Conservation (phyloP, 2,888 invertebrate species). For the Encarsia formosa region DNA sequence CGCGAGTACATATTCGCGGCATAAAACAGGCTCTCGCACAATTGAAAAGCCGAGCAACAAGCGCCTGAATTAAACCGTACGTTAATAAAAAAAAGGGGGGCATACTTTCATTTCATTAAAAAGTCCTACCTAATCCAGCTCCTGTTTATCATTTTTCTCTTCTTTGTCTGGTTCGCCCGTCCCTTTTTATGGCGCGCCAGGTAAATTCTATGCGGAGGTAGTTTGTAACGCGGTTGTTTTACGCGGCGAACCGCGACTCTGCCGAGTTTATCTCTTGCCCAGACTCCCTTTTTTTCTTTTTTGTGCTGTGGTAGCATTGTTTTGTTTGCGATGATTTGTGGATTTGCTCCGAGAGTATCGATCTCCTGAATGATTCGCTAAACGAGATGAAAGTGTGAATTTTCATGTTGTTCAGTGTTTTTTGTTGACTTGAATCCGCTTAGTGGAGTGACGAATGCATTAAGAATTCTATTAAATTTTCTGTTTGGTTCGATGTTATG, state of each 20-base stretch:
- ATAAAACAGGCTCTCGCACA: constrained; percentile 5
- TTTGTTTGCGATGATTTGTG: not conserved
- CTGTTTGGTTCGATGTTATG: no score
- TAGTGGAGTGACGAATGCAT: no score
- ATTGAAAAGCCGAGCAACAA: constrained; percentile 17
- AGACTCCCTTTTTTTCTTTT: not conserved
- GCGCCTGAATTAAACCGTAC: constrained; percentile 15
- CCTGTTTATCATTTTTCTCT: not conserved
- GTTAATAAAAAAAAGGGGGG: constrained; percentile 4
- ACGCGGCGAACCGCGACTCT: not conserved
- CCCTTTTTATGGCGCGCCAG: constrained; percentile 4
- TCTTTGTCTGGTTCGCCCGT: not conserved
- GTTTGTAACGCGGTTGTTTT: constrained; percentile 12
- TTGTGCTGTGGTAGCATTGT: no score
- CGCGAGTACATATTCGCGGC: constrained; percentile 3
- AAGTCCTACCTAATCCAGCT: not conserved
- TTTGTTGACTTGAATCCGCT: no score
- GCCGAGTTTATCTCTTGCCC: not conserved
- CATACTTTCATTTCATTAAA: constrained; percentile 20
- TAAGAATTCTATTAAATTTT: no score
- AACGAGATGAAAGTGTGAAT: no score
- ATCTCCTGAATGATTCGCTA: no score
- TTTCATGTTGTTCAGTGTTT: no score
- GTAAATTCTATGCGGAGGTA: constrained; percentile 7
- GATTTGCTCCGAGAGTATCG: not conserved